Evolutionary conservation across 1,140 invertebrate species (phyloP).

Genomic region (Drosophila neocordata): DNA sequence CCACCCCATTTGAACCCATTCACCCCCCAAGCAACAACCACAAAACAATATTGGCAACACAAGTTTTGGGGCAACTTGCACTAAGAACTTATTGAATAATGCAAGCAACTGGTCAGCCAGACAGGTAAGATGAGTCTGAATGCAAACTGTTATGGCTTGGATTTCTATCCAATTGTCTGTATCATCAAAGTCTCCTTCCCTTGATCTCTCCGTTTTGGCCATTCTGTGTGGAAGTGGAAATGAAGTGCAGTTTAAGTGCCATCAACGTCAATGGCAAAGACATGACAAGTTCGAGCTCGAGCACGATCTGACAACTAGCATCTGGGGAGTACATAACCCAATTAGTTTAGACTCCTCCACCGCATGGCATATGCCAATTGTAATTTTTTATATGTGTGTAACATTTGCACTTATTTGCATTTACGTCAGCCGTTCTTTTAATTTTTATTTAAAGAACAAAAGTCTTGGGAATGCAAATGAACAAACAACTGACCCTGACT

Average conservation of each 20-base stretch:
- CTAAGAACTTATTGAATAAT: constrained; percentile 26
- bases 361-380: constrained; percentile 66
- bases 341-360: constrained; percentile 61
- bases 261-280: constrained; percentile 63
- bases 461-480: constrained; percentile 73
- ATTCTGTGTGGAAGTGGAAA: constrained; percentile 38
- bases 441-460: constrained; percentile 66
- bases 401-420: constrained; percentile 27
- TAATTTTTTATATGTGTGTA: constrained; percentile 35
- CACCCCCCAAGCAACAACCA: background rate
- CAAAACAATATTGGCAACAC: constrained; percentile 23
- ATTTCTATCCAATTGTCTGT: constrained; percentile 34
- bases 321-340: constrained; percentile 71
- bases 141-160: constrained; percentile 42
- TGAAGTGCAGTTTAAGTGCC: constrained; percentile 70
- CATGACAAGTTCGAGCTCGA: constrained; percentile 14
- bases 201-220: background rate
- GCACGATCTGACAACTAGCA: constrained; percentile 46
- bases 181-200: background rate
- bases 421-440: constrained; percentile 66
- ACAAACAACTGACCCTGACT: constrained; percentile 69
- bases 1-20: too few relatives aligned
- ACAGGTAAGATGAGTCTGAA: background rate
- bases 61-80: constrained; percentile 6
- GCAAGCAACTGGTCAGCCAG: constrained; percentile 19